A percentile compares a stretch with the other conserved stretches of the same genome.
Evolutionary conservation across 2,113 vertebrate genomes (phyloP).

Genomic region (Xiphias gladius): DNA sequence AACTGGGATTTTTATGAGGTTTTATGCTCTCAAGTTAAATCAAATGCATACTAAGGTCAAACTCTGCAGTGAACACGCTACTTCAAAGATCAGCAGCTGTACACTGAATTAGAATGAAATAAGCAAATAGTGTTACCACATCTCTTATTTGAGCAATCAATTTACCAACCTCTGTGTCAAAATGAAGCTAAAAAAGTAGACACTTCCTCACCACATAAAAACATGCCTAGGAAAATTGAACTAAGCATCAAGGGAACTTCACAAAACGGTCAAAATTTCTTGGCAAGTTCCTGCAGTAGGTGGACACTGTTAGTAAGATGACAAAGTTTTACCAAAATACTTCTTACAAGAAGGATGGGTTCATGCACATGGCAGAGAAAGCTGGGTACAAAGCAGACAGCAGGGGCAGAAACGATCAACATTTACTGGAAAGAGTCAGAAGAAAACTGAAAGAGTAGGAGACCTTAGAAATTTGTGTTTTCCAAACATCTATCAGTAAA

Average conservation of each 20-base stretch:
- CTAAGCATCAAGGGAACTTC: neutral
- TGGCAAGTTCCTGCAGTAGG: constrained; percentile 1
- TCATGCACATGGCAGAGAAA: neutral
- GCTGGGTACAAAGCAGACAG: neutral
- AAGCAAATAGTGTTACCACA: constrained; percentile 21
- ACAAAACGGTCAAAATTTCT: neutral
- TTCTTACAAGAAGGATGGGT: neutral
- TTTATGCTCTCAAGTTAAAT: neutral
- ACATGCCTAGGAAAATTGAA: neutral
- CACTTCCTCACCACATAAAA: neutral
- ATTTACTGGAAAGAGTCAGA: constrained; percentile 19
- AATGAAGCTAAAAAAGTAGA: neutral
- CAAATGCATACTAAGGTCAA: neutral
- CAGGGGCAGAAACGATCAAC: neutral
- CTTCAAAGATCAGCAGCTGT: neutral
- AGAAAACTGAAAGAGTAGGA: neutral
- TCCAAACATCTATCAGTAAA: neutral
- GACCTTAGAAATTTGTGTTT: neutral
- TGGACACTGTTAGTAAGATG: constrained; percentile 8
- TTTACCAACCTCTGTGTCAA: constrained; percentile 16
- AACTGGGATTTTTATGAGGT: neutral
- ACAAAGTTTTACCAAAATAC: constrained; percentile 14
- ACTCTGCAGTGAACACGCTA: neutral
- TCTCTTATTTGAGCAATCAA: neutral
- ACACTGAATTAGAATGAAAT: neutral